These are phyloP conservation scores for Lepus timidus DNA, from an alignment of 2,113 vertebrate genomes.

Conservation along the genomic window DNA sequence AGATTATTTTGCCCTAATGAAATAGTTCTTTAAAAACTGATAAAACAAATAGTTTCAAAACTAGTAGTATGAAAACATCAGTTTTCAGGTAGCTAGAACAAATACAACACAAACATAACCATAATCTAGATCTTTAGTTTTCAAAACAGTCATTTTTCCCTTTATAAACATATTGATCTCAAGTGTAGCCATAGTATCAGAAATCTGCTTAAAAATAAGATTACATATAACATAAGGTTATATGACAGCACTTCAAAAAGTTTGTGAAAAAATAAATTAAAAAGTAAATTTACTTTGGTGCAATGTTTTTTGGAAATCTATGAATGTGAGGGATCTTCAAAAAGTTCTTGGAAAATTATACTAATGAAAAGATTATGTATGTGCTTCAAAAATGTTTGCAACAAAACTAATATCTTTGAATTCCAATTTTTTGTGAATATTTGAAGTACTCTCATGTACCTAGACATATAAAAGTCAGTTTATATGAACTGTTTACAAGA, in stretches of 20 bases:
- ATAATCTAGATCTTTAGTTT: neutral
- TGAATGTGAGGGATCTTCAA: no score
- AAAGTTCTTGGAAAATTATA: no score
- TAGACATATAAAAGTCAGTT: neutral
- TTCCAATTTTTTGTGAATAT: no score
- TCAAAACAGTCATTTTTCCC: neutral
- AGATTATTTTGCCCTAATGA: neutral
- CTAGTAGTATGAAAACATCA: neutral
- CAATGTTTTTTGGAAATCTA: no score
- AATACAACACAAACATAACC: neutral
- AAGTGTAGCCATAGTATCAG: neutral
- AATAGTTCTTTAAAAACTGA: neutral
- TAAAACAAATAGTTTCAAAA: slow-evolving; percentile 10
- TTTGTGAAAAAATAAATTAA: no score
- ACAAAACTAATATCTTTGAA: no score
- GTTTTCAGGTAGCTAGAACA: neutral
- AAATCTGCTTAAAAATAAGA: neutral
- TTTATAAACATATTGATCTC: neutral
- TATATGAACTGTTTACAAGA: neutral
- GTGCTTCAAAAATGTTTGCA: no score
- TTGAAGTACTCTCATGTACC: neutral
- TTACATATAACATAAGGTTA: neutral
- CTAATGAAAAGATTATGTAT: no score
- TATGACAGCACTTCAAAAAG: neutral
- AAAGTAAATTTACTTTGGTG: no score